A percentile compares a stretch with the other conserved stretches of the same genome.
Conservation (phyloP, 2,113 vertebrate species). For the Dryoscopus gambensis region DNA sequence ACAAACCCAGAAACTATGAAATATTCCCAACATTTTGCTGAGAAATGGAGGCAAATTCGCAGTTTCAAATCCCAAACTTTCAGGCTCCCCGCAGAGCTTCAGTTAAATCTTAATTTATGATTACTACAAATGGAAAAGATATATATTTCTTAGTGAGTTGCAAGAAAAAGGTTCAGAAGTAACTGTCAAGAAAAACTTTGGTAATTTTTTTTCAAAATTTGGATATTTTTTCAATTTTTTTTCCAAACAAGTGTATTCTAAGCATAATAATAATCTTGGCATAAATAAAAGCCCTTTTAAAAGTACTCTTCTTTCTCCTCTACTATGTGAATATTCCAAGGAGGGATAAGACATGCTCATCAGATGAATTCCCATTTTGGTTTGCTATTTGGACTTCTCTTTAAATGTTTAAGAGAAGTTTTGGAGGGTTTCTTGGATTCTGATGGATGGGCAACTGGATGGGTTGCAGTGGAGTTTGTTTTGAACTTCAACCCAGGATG, state of each 20-base stretch:
- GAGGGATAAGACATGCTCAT: not conserved
- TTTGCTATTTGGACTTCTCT: not conserved
- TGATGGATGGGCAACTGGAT: not conserved
- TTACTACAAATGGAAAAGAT: not conserved
- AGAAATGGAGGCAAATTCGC: not conserved
- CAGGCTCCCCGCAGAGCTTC: not conserved
- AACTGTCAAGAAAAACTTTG: not conserved
- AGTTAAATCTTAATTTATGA: not conserved
- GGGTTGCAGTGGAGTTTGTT: not conserved
- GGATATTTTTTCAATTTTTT: not conserved
- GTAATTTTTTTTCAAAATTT: not conserved
- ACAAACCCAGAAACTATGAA: not conserved
- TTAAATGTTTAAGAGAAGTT: not conserved
- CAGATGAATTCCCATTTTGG: not conserved
- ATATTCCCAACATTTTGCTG: not conserved
- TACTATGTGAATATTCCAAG: not conserved
- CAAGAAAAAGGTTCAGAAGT: not conserved
- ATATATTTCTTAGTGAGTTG: not conserved
- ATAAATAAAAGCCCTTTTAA: not conserved
- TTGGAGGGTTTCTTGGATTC: not conserved
- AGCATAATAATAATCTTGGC: not conserved
- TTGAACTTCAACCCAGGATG: not conserved
- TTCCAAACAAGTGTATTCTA: not conserved
- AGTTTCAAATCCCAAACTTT: not conserved
- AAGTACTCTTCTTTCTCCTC: not conserved